A percentile compares a stretch with the other conserved stretches of the same genome.
phyloP scores from a whole-genome alignment of 1,140 invertebrate genomes.

The Pseudachorutes palmiensis region DNA sequence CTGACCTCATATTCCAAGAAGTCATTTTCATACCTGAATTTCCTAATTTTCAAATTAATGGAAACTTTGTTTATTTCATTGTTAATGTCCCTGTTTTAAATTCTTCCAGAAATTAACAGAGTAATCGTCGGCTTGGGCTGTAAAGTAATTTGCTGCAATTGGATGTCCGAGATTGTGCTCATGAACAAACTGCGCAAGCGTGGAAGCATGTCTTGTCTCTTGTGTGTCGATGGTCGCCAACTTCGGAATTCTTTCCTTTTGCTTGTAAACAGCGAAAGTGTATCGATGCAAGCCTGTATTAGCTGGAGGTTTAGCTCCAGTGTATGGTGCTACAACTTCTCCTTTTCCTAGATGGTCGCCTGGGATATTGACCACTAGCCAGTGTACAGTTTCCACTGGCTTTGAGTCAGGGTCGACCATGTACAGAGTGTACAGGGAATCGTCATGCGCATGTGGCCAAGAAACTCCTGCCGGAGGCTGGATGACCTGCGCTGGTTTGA shows the following conservation, averaged over 20 bases:
- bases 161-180: constrained; percentile 7
- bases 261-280: constrained; percentile 6
- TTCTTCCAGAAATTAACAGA: constrained; percentile 10
- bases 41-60: no score
- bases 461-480: neutral
- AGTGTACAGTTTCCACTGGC: neutral
- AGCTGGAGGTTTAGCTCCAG: neutral
- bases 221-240: neutral
- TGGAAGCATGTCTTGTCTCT: neutral
- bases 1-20: no score
- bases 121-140: constrained; percentile 11
- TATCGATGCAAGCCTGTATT: neutral
- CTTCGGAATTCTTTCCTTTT: neutral
- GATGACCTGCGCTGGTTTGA: neutral
- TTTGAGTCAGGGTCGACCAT: constrained; percentile 6
- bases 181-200: neutral
- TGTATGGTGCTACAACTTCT: neutral
- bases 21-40: no score
- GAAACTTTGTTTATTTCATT: neutral
- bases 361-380: constrained; percentile 11
- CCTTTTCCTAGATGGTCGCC: neutral
- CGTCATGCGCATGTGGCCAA: neutral
- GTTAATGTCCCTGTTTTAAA: neutral
- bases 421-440: neutral
- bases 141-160: constrained; percentile 9